phyloP scores from a whole-genome alignment of 2,888 invertebrate species.

The Crepidodera aurea region DNA sequence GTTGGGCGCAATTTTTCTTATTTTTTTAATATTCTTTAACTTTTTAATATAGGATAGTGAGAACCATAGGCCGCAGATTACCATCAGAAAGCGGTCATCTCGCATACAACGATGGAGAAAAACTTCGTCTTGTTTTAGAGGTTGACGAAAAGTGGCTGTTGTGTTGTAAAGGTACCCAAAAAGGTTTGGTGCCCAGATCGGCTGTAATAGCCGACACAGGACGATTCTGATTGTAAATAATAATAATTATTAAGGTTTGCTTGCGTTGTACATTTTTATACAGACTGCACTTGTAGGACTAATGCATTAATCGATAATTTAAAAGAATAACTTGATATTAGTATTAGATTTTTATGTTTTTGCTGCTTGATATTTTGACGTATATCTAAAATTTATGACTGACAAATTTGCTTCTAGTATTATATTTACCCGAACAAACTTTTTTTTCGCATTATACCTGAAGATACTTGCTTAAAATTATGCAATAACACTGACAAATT shows the following conservation, averaged over 20 bases:
- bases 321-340: constrained; percentile 35
- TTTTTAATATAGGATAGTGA: constrained; percentile 68
- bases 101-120: constrained; percentile 80
- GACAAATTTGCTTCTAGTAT: constrained; percentile 25
- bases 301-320: neutral
- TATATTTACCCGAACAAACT: constrained; percentile 18
- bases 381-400: no score
- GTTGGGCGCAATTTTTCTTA: no score
- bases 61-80: constrained; percentile 76
- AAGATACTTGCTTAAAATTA: neutral
- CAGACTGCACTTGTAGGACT: constrained; percentile 49
- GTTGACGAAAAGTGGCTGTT: constrained; percentile 80
- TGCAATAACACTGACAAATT: neutral
- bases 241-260: constrained; percentile 9
- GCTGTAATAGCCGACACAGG: constrained; percentile 67
- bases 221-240: constrained; percentile 50
- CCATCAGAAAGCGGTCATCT: constrained; percentile 82
- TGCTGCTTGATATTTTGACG: constrained; percentile 43
- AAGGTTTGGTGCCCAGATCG: constrained; percentile 77
- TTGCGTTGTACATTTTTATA: constrained; percentile 52
- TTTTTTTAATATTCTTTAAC: no score
- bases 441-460: constrained; percentile 19
- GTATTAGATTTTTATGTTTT: constrained; percentile 37
- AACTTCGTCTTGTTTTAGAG: constrained; percentile 75
- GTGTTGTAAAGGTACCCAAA: constrained; percentile 78